These are phyloP conservation scores for Strigamia maritima DNA, from an alignment of 2,888 invertebrate species.

Conservation along the genomic window DNA sequence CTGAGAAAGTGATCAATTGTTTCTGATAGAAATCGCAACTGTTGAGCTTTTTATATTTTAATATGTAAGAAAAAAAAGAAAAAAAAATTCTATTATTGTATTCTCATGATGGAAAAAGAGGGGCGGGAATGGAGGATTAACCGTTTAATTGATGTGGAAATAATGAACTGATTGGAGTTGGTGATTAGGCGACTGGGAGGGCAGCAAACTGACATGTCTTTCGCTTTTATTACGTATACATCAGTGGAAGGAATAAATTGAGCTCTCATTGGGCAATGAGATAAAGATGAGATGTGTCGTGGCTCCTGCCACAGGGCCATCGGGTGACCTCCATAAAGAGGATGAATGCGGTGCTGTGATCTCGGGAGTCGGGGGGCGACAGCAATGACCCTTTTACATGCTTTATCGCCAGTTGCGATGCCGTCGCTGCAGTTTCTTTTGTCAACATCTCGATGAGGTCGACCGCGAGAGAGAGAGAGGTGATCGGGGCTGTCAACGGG, in stretches of 20 bases:
- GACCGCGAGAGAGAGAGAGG: neutral
- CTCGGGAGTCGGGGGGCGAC: neutral
- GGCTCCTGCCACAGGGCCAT: neutral
- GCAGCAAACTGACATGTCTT: neutral
- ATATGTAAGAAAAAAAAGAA: no score
- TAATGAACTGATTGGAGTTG: constrained; percentile 35
- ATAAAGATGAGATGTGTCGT: constrained; percentile 24
- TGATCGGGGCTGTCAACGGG: neutral
- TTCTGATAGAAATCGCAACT: no score
- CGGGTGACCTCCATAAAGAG: neutral
- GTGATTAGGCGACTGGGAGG: neutral
- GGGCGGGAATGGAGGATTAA: constrained; percentile 22
- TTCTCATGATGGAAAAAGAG: neutral
- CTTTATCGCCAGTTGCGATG: constrained; percentile 8
- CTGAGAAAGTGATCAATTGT: no score
- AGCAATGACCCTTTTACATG: constrained; percentile 16
- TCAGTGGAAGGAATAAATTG: constrained; percentile 8
- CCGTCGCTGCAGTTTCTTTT: constrained; percentile 11
- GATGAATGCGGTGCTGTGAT: constrained; percentile 12
- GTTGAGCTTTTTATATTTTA: no score
- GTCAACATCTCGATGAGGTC: constrained; percentile 17
- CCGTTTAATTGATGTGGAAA: constrained; percentile 36
- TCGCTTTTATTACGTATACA: neutral
- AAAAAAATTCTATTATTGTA: neutral
- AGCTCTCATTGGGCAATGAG: neutral